Evolutionary conservation across 2,888 invertebrate species (phyloP).

Genomic region (Nomada ferruginata): DNA sequence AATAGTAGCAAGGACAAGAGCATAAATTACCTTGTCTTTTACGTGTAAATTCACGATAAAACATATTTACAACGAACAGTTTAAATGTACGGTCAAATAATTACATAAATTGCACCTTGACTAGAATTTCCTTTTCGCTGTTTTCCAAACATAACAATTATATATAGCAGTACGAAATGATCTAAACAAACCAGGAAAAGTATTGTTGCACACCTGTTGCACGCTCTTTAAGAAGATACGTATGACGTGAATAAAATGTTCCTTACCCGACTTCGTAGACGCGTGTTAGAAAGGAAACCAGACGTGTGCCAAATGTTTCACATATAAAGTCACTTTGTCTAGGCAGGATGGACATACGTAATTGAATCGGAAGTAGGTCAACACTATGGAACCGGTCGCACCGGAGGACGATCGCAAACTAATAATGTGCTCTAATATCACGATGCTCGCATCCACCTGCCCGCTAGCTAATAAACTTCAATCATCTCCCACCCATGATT

Average conservation of each 20-base stretch:
- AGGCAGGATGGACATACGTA: slow-evolving; percentile 48
- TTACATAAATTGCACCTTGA: no score
- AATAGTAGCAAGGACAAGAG: neutral
- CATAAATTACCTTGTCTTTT: neutral
- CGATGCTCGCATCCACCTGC: slow-evolving; percentile 72
- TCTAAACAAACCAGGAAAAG: neutral
- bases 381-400: slow-evolving; percentile 67
- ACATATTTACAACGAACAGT: neutral
- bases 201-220: neutral
- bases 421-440: slow-evolving; percentile 72
- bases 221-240: neutral
- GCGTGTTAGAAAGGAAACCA: slow-evolving; percentile 33
- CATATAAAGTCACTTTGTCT: slow-evolving; percentile 50
- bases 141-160: neutral
- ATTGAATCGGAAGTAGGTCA: slow-evolving; percentile 55
- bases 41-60: neutral
- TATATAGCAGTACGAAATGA: neutral
- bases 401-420: slow-evolving; percentile 72
- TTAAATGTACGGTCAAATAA: no score
- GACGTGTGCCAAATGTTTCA: slow-evolving; percentile 36
- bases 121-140: no score
- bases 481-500: slow-evolving; percentile 70
- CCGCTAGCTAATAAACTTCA: slow-evolving; percentile 69
- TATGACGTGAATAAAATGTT: neutral
- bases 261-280: slow-evolving; percentile 59